phyloP scores from a whole-genome alignment of 2,888 invertebrate genomes.

The Dryobotodes eremita region DNA sequence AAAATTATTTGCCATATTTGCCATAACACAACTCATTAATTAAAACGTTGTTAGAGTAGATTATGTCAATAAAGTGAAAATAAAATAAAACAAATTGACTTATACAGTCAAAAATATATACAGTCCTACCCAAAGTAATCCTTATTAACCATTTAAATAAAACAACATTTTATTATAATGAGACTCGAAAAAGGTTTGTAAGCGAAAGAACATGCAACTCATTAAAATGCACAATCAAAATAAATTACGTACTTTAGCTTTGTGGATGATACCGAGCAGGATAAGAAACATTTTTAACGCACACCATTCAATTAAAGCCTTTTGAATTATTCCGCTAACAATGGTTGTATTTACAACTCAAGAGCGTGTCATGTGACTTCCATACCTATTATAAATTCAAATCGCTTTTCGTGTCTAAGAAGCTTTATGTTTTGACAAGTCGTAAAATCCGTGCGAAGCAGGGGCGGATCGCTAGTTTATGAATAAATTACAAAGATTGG shows the following conservation, averaged over 20 bases:
- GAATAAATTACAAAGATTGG: too few relatives aligned
- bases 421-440: too few relatives aligned
- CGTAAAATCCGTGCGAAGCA: too few relatives aligned
- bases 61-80: too few relatives aligned
- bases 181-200: not conserved
- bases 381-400: too few relatives aligned
- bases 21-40: too few relatives aligned
- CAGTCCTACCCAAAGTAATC: not conserved
- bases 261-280: constrained; percentile 14
- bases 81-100: not conserved
- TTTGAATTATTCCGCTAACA: not conserved
- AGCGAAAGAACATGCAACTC: constrained; percentile 32
- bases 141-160: constrained; percentile 9
- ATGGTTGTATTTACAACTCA: not conserved
- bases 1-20: too few relatives aligned
- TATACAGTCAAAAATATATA: too few relatives aligned
- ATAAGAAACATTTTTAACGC: not conserved
- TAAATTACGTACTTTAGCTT: constrained; percentile 27
- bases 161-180: constrained; percentile 18
- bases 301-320: not conserved
- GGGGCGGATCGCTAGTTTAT: too few relatives aligned
- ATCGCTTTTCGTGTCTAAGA: too few relatives aligned
- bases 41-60: too few relatives aligned
- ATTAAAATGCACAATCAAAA: constrained; percentile 31
- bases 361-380: not conserved